Evolutionary conservation across 1,140 invertebrate genomes (phyloP).

Genomic region (Bathynomus jamesi): DNA sequence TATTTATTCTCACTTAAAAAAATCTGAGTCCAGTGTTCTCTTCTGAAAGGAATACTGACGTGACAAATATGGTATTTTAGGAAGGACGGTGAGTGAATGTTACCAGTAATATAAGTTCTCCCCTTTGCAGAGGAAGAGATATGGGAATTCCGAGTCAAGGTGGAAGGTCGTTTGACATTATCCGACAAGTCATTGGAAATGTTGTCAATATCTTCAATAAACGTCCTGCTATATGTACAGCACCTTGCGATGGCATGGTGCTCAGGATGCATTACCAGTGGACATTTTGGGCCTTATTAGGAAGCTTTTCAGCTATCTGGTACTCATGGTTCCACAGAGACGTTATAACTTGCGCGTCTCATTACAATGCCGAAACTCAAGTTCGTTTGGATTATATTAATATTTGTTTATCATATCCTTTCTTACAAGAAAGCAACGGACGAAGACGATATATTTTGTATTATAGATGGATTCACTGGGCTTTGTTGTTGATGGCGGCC

Average conservation of each 20-base stretch:
- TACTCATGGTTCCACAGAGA: conserved; percentile 18
- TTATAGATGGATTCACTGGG: conserved; percentile 18
- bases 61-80: too few species aligned
- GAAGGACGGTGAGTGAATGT: background rate
- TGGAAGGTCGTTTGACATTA: conserved; percentile 18
- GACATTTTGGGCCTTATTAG: conserved; percentile 15
- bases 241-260: conserved; percentile 20
- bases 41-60: too few species aligned
- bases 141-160: conserved; percentile 3
- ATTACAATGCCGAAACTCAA: conserved; percentile 17
- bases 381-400: conserved; percentile 17
- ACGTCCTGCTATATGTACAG: conserved; percentile 14
- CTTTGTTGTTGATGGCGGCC: conserved; percentile 4
- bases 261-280: conserved; percentile 20
- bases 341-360: conserved; percentile 18
- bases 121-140: background rate
- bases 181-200: conserved; percentile 16
- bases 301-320: conserved; percentile 14
- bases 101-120: background rate
- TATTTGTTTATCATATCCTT: conserved; percentile 15
- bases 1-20: too few species aligned
- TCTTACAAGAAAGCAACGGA: background rate
- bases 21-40: too few species aligned
- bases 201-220: conserved; percentile 23
- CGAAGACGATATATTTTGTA: conserved; percentile 8